Percentiles rank a stretch among this genome's conserved stretches.
Evolutionary conservation across 2,888 invertebrate species (phyloP).

Genomic region (Harpalus rufipes): DNA sequence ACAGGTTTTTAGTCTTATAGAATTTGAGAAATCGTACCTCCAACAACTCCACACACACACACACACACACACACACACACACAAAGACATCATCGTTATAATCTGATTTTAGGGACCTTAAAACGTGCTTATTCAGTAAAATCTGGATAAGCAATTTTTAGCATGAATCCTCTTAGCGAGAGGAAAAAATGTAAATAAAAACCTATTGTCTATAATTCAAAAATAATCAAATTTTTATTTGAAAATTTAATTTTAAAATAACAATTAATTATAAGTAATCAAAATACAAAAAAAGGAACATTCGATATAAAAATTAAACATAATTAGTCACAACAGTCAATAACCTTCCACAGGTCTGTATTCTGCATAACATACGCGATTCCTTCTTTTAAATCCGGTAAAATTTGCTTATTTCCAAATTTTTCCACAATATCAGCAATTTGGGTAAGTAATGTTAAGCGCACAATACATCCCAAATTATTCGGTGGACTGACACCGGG

Average conservation of each 20-base stretch:
- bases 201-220: too few species aligned
- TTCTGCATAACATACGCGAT: constrained; percentile 22
- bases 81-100: too few species aligned
- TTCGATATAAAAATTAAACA: constrained; percentile 21
- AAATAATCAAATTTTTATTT: background rate
- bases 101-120: too few species aligned
- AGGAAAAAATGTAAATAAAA: too few species aligned
- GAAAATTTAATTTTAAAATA: constrained; percentile 7
- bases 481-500: constrained; percentile 56
- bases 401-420: constrained; percentile 31
- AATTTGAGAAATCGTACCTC: too few species aligned
- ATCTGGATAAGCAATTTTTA: too few species aligned
- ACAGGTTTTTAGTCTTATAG: too few species aligned
- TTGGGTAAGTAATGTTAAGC: constrained; percentile 52
- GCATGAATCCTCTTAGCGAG: too few species aligned
- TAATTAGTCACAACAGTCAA: constrained; percentile 18
- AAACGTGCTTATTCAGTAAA: too few species aligned
- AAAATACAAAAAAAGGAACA: constrained; percentile 15
- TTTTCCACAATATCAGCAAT: constrained; percentile 41
- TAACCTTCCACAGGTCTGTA: constrained; percentile 6
- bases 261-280: background rate
- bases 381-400: constrained; percentile 32
- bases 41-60: too few species aligned
- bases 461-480: constrained; percentile 64
- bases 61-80: too few species aligned